Base-by-base conservation (phyloP, 1,140 invertebrate genomes). In the Orius laevigatus region DNA sequence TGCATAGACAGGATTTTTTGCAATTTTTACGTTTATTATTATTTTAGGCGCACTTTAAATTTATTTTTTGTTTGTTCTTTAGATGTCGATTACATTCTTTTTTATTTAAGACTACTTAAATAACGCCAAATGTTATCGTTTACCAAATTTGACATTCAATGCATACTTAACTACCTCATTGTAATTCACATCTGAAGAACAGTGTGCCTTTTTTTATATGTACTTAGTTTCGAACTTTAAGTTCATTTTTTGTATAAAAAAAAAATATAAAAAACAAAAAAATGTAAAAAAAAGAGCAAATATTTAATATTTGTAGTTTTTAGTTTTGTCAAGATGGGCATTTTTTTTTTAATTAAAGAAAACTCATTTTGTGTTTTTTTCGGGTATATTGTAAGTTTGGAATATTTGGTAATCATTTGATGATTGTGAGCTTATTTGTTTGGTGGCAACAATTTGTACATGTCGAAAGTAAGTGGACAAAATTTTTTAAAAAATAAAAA, bases 361-460 rank as follows among this genome's bases (percentile, higher is more conserved):
- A 45, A 45, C 32, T 15, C 43, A 19, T 45, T 34, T 25, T 49
- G 43, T 51, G 39, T 53, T 45, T 14, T 52, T 15, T 52, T 42
- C 42, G 46, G 49, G 16, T 44, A 39, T 47, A 42, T 42, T 48
- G 35, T 44, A 20, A 31, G 34, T 40, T 53, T 53, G 40, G 16
- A 47, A 50, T 43, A 48, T 50, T 50, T 46, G 48, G 48, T 50
- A 47, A 53, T 53, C 38, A 53, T 53, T 53, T 33, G 34, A 49
- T 53, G 43, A 53, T 50, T 46, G 48, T 53, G 48, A 50, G 48
- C 43, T 49, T 50, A 46, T 53, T 45, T 50, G 43, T 46, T 53
- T 50, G 33, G 36, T 46, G 52, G 52, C 52, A 50, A 53, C 52
- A 53, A 53, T 53, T 53, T 53, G 52, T 53, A 53, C 52, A 53